Evolutionary conservation across 2,888 invertebrate genomes (phyloP).

Genomic region (Eupelmus urozonus): DNA sequence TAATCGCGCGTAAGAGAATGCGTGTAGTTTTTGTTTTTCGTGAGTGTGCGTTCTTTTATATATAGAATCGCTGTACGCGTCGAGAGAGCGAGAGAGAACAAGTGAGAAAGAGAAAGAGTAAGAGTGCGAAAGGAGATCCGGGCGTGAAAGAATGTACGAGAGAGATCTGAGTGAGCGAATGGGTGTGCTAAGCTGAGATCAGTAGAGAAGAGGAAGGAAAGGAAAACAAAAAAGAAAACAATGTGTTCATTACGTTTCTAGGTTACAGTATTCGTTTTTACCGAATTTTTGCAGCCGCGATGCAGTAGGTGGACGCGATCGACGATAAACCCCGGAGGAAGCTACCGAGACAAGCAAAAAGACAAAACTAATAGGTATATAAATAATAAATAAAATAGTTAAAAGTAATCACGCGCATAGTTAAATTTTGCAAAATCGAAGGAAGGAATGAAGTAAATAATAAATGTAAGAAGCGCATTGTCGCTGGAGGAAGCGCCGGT

Average conservation of each 20-base stretch:
- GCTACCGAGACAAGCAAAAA: conserved; percentile 43
- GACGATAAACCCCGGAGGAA: conserved; percentile 32
- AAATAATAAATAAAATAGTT: conserved; percentile 38
- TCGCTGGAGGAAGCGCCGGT: conserved; percentile 25
- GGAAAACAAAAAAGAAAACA: conserved; percentile 64
- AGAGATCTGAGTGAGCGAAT: conserved; percentile 25
- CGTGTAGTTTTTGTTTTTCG: conserved; percentile 60
- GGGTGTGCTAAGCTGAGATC: conserved; percentile 4
- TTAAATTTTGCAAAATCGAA: conserved; percentile 4
- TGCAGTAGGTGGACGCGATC: conserved; percentile 48
- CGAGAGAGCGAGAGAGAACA: conserved; percentile 10
- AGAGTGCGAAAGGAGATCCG: conserved; percentile 28
- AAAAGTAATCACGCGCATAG: conserved; percentile 29
- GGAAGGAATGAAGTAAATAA: conserved; percentile 13
- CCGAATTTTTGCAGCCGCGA: conserved; percentile 61
- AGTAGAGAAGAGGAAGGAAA: conserved; percentile 43
- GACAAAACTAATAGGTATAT: too few relatives aligned
- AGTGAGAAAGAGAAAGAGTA: conserved; percentile 2
- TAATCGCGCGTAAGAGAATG: conserved; percentile 57
- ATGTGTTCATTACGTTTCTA: conserved; percentile 75
- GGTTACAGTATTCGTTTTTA: conserved; percentile 73
- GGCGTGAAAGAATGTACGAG: conserved; percentile 35
- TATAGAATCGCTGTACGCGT: conserved; percentile 13
- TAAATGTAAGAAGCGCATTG: neutral
- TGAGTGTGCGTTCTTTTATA: conserved; percentile 56